Evolutionary conservation across 2,888 invertebrate species (phyloP).

Genomic region (Sylvicola cinctus): DNA sequence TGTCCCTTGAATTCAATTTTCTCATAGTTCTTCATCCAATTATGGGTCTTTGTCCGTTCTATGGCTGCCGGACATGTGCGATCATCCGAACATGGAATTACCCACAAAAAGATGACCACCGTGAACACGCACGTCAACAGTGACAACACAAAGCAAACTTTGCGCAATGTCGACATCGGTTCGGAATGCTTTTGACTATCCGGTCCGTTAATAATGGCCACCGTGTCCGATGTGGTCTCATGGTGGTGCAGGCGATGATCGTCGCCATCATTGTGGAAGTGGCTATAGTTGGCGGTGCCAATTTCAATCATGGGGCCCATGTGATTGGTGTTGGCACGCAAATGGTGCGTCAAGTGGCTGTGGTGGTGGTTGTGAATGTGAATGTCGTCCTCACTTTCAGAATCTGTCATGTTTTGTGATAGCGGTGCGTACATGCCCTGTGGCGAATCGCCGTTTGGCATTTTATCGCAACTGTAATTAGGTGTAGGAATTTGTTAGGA

Average conservation of each 20-base stretch:
- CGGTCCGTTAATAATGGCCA: constrained; percentile 19
- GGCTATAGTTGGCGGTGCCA: constrained; percentile 15
- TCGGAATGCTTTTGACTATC: constrained; percentile 25
- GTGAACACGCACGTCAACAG: constrained; percentile 48
- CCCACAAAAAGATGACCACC: constrained; percentile 52
- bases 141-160: constrained; percentile 46
- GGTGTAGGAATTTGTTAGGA: too few species aligned
- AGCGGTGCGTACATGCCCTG: constrained; percentile 50
- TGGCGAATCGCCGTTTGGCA: constrained; percentile 15
- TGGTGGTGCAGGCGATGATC: too few species aligned
- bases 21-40: constrained; percentile 46
- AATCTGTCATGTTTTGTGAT: constrained; percentile 56
- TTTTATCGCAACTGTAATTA: too few species aligned
- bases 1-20: constrained; percentile 47
- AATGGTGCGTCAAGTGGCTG: constrained; percentile 3
- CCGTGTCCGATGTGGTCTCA: constrained; percentile 16
- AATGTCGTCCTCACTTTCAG: constrained; percentile 54
- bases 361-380: constrained; percentile 9
- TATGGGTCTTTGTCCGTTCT: constrained; percentile 36
- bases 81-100: constrained; percentile 50
- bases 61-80: constrained; percentile 37
- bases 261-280: constrained; percentile 21
- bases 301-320: constrained; percentile 7
- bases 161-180: constrained; percentile 43
- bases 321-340: constrained; percentile 6